These are phyloP conservation scores for Rhinoraja longicauda DNA, from an alignment of 2,797 vertebrate species.

Conservation along the genomic window DNA sequence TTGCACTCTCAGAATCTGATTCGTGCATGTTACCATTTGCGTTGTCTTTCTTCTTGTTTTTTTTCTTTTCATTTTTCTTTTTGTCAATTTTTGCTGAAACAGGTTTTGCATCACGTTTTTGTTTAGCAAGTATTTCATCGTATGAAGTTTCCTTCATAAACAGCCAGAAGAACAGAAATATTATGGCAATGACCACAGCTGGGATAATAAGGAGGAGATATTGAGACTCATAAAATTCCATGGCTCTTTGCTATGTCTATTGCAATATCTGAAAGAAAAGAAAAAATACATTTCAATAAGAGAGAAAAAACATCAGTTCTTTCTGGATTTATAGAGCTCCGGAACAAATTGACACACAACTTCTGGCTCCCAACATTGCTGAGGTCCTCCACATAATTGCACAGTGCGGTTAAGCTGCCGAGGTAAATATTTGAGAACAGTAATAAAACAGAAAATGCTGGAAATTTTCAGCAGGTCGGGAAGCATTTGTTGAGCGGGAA, in stretches of 20 bases:
- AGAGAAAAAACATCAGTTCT: not conserved
- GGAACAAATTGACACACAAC: not conserved
- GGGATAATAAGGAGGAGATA: conserved; percentile 92
- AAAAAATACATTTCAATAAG: no score
- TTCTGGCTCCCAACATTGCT: not conserved
- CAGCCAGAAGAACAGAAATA: conserved; percentile 98
- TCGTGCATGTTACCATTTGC: conserved; percentile 72
- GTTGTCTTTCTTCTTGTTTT: conserved; percentile 89
- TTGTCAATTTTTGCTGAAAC: conserved; percentile 72
- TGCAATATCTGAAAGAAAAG: conserved; percentile 5
- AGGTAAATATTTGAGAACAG: not conserved
- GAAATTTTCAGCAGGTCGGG: no score
- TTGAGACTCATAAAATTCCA: conserved; percentile 92
- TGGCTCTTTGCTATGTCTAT: conserved; percentile 44
- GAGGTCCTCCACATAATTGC: not conserved
- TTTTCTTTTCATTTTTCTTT: conserved; percentile 92
- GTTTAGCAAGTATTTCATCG: conserved; percentile 87
- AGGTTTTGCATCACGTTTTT: conserved; percentile 84
- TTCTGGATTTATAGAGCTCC: not conserved
- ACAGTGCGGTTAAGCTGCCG: no score
- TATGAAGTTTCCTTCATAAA: conserved; percentile 98
- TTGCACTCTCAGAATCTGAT: conserved; percentile 76
- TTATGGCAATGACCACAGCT: conserved; percentile 83
- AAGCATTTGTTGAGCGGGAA: no score
- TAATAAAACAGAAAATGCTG: no score